Percentiles rank a stretch among this genome's conserved stretches.
These are phyloP conservation scores for Seriola rivoliana DNA, from an alignment of 2,113 vertebrate genomes.

Conservation along the genomic window DNA sequence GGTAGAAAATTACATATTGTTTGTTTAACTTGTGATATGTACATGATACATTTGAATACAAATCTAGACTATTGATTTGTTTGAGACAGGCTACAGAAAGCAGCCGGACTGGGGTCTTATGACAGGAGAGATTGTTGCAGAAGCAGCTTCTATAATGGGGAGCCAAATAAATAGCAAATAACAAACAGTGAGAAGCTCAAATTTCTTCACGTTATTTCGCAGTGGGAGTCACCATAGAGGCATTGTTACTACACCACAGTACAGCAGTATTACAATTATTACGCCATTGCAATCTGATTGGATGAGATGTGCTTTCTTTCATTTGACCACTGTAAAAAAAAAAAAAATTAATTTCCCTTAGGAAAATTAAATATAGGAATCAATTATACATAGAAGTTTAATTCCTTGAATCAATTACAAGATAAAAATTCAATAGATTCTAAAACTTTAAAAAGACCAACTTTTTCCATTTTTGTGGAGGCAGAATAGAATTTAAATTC, in stretches of 20 bases:
- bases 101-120: neutral
- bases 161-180: conserved; percentile 5
- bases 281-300: conserved; percentile 9
- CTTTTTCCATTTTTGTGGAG: conserved; percentile 30
- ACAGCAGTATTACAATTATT: conserved; percentile 27
- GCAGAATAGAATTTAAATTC: conserved; percentile 51
- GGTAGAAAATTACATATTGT: too few relatives aligned
- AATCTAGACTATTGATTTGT: neutral
- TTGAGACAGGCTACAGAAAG: neutral
- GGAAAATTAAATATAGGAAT: conserved; percentile 58
- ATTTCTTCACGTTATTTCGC: neutral
- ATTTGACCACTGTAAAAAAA: conserved; percentile 41
- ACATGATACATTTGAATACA: neutral
- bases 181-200: neutral
- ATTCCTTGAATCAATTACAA: conserved; percentile 47
- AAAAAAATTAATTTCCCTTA: conserved; percentile 25
- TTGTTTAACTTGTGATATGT: too few relatives aligned
- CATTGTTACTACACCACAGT: neutral
- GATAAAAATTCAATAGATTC: conserved; percentile 43
- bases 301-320: conserved; percentile 33
- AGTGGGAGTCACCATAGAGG: neutral
- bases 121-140: neutral
- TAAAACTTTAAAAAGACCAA: conserved; percentile 48
- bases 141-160: neutral
- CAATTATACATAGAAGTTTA: conserved; percentile 59